Base-by-base conservation (phyloP, 2,113 vertebrate genomes). In the Anoura caudifer region DNA sequence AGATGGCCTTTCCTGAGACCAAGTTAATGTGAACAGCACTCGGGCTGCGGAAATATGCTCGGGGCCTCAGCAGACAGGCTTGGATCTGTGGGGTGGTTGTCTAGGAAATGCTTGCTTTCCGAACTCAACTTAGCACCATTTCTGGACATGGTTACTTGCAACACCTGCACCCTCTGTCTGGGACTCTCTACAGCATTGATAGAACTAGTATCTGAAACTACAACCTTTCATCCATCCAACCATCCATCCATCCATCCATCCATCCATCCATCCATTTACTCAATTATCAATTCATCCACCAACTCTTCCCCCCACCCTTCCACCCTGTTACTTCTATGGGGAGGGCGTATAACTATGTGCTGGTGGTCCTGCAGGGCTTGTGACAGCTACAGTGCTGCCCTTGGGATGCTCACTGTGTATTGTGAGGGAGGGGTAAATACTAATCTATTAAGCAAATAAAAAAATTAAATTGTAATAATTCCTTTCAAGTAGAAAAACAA, bases 21-120 rank as follows among this genome's bases (percentile, higher is more conserved):
- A 22, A 0, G 15, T 5, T 20, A 43, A 7, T 10, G 52, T 41
- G 59, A 24, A 15, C 0, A 17, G 50, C 31, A 17, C 16, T 4
- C 24, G n/a, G 4, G 38, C 16, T 36, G 33, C 20, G 84, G 43
- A 75, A 28, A 59, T 28, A 4, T 0, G 6, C 12, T 63, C 12
- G 5, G 8, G 12, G 33, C 3, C 43, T 61, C 38, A 2, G 11
- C 17, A 24, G 26, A 19, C 7, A 31, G 65, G 8, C 9, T 14
- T 19, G 59, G 33, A 8, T 17, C n/a, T 10, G 13, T 10, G 20
- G 19, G 19, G 15, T 7, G 38, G 36, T 2, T 38, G 10, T 24
- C 17, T 16, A 36, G 31, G n/a, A 43, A 90, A 52, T 2, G 24
- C 4, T 8, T 7, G 24, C 28, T 43, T 11, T 47, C 65, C 72